Conservation (phyloP, 2,888 invertebrate species). For the Lysandra coridon region DNA sequence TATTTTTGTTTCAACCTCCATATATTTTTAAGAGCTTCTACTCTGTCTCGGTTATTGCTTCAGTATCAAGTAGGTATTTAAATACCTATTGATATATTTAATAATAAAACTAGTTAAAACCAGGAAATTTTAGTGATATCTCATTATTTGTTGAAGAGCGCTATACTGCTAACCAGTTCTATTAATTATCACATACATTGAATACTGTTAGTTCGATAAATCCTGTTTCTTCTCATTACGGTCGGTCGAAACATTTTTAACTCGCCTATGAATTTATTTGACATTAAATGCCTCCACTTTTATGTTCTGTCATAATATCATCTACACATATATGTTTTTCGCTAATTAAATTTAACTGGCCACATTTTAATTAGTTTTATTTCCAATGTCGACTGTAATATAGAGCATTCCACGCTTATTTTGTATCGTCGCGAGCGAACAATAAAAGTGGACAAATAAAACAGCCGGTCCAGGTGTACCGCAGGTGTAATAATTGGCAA, state of each 20-base stretch:
- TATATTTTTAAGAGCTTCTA: not conserved
- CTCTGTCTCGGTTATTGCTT: not conserved
- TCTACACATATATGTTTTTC: not conserved
- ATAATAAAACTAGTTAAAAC: conserved; percentile 5
- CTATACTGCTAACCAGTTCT: conserved; percentile 24
- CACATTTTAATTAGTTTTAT: conserved; percentile 15
- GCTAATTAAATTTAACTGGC: conserved; percentile 3
- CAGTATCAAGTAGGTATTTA: not conserved
- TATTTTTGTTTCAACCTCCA: not conserved
- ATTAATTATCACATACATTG: conserved; percentile 30
- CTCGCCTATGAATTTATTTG: not conserved
- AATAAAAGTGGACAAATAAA: conserved; percentile 80
- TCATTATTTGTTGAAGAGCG: conserved; percentile 27
- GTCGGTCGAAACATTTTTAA: conserved; percentile 6
- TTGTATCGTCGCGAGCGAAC: conserved; percentile 65
- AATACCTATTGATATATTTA: not conserved
- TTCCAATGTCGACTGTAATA: conserved; percentile 38
- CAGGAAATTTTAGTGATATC: conserved; percentile 20
- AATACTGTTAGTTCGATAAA: conserved; percentile 28
- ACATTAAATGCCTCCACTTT: not conserved
- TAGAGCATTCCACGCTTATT: conserved; percentile 48
- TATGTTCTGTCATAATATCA: conserved; percentile 8
- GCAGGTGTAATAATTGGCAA: conserved; percentile 80
- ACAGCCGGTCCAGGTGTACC: conserved; percentile 75
- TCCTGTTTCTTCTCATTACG: conserved; percentile 29